Conservation (phyloP, 2,888 invertebrate genomes). For the Tachina grossa region DNA sequence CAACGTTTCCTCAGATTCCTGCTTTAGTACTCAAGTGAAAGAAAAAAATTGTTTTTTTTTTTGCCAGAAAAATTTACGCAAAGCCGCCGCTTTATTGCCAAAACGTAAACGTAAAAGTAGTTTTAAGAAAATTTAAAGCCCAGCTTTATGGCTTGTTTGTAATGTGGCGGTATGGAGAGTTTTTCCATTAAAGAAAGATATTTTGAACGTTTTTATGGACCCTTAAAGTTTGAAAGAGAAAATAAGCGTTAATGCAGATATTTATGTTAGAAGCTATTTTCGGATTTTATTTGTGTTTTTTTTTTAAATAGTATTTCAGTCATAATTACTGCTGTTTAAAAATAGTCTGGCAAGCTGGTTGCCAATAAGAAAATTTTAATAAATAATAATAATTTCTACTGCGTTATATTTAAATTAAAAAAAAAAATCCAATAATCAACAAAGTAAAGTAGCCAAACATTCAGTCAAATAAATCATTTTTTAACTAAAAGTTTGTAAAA, state of each 20-base stretch:
- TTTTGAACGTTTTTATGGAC: slow-evolving; percentile 28
- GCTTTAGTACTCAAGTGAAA: neutral
- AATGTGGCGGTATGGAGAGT: slow-evolving; percentile 35
- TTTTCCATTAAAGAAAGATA: neutral
- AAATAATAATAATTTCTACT: neutral
- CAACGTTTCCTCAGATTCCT: neutral
- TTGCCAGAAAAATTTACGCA: neutral
- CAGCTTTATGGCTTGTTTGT: slow-evolving; percentile 40
- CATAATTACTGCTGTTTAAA: slow-evolving; percentile 13
- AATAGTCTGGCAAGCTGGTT: slow-evolving; percentile 27
- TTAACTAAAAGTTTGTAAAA: too few species aligned
- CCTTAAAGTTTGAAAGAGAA: slow-evolving; percentile 17
- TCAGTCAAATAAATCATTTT: too few species aligned
- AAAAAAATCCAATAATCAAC: too few species aligned
- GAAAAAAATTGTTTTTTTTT: neutral
- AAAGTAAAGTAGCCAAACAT: too few species aligned
- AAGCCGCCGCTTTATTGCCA: slow-evolving; percentile 8
- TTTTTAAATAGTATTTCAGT: neutral
- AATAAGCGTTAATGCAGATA: slow-evolving; percentile 12
- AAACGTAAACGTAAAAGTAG: slow-evolving; percentile 9
- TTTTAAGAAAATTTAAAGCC: slow-evolving; percentile 25
- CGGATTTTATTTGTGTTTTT: neutral
- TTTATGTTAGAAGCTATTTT: neutral
- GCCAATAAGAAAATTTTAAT: slow-evolving; percentile 28
- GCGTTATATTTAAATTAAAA: too few species aligned